Evolutionary conservation across 2,888 invertebrate species (phyloP), one percentile per base, ranked within the genome.

Genomic region (Operophtera brumata): DNA sequence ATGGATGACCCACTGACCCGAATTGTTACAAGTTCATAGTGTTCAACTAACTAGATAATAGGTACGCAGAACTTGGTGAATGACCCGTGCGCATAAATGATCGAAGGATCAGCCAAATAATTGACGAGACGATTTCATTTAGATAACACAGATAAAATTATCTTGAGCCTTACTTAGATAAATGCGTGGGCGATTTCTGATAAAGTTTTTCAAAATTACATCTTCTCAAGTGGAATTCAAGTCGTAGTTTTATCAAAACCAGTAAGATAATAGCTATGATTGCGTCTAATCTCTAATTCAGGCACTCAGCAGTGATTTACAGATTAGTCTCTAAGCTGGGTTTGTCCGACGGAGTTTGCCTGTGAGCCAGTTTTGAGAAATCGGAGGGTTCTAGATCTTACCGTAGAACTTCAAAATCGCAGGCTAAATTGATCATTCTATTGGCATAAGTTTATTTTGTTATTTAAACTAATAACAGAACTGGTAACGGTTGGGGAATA

Each of bases 271-370:
- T 47, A 58, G 45, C 52, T 40, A 52, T 46, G 41, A 47, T 56
- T 51, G 56, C 59, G 62, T 14, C 53, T 60, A 60, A 64, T 62
- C 62, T 61, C 54, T 61, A 61, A 63, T 62, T 63, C 63, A 56
- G 57, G 59, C 58, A 63, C 61, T 63, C 65, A 47, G 48, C 53
- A 54, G 45, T 61, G 61, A 62, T 64, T 62, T 64, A 61, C 62
- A 58, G 59, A 65, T 65, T 59, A 62, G 57, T 58, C 44, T 58
- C 59, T 54, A 46, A 57, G 57, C 62, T 62, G 43, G 45, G 48
- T 51, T 54, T 51, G 61, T 61, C 48, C 44, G 52, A 41, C 46
- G 14, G 60, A 65, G 59, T 65, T 64, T 52, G 25, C 12, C 54
- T 47, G 36, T 20, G 51, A 57, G 47, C 45, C 47, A 47, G 47